Evolutionary conservation across 2,797 vertebrate species (phyloP), one percentile per base, ranked within the genome.

Genomic region (Xenops minutus): DNA sequence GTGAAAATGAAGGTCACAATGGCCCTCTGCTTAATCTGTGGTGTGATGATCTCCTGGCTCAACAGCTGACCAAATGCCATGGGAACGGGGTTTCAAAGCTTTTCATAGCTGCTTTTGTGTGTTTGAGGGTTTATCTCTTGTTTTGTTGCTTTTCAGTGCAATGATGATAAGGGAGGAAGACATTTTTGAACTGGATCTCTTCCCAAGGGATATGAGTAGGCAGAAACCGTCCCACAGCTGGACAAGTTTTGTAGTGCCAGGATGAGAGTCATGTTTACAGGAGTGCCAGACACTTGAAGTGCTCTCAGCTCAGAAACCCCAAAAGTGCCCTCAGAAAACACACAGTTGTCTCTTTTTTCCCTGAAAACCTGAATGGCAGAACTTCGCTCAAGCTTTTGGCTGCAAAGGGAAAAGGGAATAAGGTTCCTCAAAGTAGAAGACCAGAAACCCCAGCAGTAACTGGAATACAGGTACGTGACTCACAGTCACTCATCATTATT

Each of bases 1-100:
- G 62, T 43, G 93, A 81, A 87, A 95, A 93, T 68, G 55, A 88
- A 92, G 68, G 80, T 73, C 62, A 72, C 75, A 66, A 55, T 29
- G 48, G 55, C 51, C 63, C 58, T 79, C 79, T 78, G 83, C 74
- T 81, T 75, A n/a, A 54, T 46, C 68, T 85, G 54, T 79, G 49
- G 78, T 34, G 21, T 30, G 66, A 85, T 79, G 71, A 59, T 74
- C 21, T 66, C 78, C 68, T 30, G 43, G 67, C 71, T 39, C 24
- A 52, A 56, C 67, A 83, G 75, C 63, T 83, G 85, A 54, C 19
- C n/a, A 73, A 59, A 69, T 2, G 6, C 32, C 41, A 21, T 6
- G 10, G 66, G 69, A 92, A 82, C 0, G 0, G 32, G 20, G 24
- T 43, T 88, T 55, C 41, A 71, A 58, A 86, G 67, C 37, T 49